Percentiles rank a stretch among this genome's conserved stretches.
Conservation (phyloP, 2,113 vertebrate genomes). For the Varanus komodoensis region DNA sequence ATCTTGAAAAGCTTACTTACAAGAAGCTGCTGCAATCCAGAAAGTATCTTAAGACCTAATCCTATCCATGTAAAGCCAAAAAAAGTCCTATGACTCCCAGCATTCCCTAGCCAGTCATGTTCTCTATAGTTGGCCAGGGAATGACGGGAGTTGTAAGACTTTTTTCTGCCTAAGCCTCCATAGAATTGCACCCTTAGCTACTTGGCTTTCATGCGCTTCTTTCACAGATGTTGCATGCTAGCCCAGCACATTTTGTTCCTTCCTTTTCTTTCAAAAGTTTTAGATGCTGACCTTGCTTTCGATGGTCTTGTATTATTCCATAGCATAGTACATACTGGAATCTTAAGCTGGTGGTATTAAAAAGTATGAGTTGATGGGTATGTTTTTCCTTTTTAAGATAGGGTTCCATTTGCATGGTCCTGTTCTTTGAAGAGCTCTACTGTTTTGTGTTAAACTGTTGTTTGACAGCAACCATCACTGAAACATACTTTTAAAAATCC, state of each 20-base stretch:
- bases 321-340: not conserved
- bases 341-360: not conserved
- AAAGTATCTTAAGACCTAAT: too few species aligned
- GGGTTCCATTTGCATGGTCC: not conserved
- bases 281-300: not conserved
- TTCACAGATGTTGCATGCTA: not conserved
- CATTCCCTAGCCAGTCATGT: too few species aligned
- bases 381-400: not conserved
- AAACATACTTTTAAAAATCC: not conserved
- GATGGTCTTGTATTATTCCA: not conserved
- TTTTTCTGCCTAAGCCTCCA: too few species aligned
- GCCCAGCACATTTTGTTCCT: not conserved
- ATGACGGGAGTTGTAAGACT: too few species aligned
- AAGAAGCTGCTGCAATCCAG: too few species aligned
- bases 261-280: not conserved
- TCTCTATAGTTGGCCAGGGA: too few species aligned
- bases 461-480: too few species aligned
- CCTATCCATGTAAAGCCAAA: too few species aligned
- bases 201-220: not conserved
- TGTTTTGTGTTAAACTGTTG: not conserved
- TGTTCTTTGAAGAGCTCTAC: not conserved
- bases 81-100: too few species aligned
- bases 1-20: not conserved
- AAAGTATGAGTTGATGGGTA: not conserved
- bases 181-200: not conserved